Evolutionary conservation across 2,888 invertebrate genomes (phyloP).

Genomic region (Drosophila lutescens): DNA sequence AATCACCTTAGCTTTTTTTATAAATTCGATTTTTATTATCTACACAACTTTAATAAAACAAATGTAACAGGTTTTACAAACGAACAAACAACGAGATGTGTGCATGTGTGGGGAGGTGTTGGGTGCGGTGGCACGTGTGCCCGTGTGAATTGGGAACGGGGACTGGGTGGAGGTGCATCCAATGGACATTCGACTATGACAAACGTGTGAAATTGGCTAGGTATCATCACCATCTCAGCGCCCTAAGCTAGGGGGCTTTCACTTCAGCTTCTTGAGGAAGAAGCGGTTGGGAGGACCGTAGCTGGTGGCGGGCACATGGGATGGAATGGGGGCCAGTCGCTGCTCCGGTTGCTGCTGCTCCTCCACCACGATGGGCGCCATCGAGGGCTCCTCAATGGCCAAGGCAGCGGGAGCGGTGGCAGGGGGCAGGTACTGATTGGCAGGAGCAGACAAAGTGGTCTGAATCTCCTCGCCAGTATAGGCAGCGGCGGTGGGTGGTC

Average conservation of each 20-base stretch:
- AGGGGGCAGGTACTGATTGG: slow-evolving; percentile 76
- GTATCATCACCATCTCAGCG: background rate
- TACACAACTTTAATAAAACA: slow-evolving; percentile 54
- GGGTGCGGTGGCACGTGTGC: slow-evolving; percentile 42
- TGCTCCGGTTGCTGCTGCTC: slow-evolving; percentile 66
- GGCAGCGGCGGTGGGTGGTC: slow-evolving; percentile 61
- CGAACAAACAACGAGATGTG: slow-evolving; percentile 45
- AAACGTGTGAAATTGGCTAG: slow-evolving; percentile 51
- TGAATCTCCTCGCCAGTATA: slow-evolving; percentile 64
- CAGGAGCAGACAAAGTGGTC: slow-evolving; percentile 64
- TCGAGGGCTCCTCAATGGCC: slow-evolving; percentile 59
- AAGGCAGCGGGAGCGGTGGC: slow-evolving; percentile 59
- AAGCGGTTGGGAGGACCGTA: slow-evolving; percentile 88
- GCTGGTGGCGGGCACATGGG: slow-evolving; percentile 82
- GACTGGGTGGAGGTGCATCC: slow-evolving; percentile 25
- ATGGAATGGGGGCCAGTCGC: slow-evolving; percentile 48
- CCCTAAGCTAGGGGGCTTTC: too few species aligned
- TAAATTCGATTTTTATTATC: slow-evolving; percentile 69
- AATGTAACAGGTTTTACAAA: slow-evolving; percentile 66
- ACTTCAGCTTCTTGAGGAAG: slow-evolving; percentile 73
- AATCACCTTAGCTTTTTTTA: slow-evolving; percentile 1
- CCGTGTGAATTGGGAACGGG: slow-evolving; percentile 34
- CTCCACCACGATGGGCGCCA: slow-evolving; percentile 76
- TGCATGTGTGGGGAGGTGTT: slow-evolving; percentile 13
- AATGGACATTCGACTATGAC: slow-evolving; percentile 58